Evolutionary conservation across 2,797 vertebrate species (phyloP), one percentile per base, ranked within the genome.

Genomic region (Sphaeramia orbicularis): DNA sequence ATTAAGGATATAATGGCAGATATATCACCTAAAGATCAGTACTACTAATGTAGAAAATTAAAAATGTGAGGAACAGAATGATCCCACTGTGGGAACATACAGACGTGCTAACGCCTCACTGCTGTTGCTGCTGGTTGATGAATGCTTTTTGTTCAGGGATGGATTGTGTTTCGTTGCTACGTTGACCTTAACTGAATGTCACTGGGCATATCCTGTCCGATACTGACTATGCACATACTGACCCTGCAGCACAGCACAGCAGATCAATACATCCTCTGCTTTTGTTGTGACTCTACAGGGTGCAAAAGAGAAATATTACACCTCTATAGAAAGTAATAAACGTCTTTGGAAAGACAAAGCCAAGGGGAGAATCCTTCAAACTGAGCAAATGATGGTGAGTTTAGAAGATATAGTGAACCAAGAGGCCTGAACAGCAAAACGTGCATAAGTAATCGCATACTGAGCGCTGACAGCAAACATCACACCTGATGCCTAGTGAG

Each of bases 161-260:
- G 73, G 84, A 90, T 90, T 86, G 64, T 74, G 45, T 91, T 90
- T 89, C 83, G 49, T 71, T 49, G 78, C 84, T 76, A 72, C 49
- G 78, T 72, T 84, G 87, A 90, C 89, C 87, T 89, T 81, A 85
- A 85, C 81, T 89, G 89, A 89, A 88, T 89, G 90, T 91, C 89
- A 91, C 41, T 21, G 61, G 62, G 80, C 82, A 86, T 90, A 86
- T 89, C 83, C 85, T 85, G 83, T 84, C 80, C 73, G 43, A 81
- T 83, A 84, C 83, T 76, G 86, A 84, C 77, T 72, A 68, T 76
- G 84, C 84, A 88, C 82, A 89, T 86, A 84, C 84, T 88, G 84
- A 90, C 86, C 80, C 81, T 75, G 78, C 88, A 87, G 83, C 86
- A 80, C 64, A 47, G 63, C 74, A 65, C 74, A 65, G 37, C 64